Evolutionary conservation across 1,140 invertebrate species (phyloP).

Genomic region (Drosophila lini): DNA sequence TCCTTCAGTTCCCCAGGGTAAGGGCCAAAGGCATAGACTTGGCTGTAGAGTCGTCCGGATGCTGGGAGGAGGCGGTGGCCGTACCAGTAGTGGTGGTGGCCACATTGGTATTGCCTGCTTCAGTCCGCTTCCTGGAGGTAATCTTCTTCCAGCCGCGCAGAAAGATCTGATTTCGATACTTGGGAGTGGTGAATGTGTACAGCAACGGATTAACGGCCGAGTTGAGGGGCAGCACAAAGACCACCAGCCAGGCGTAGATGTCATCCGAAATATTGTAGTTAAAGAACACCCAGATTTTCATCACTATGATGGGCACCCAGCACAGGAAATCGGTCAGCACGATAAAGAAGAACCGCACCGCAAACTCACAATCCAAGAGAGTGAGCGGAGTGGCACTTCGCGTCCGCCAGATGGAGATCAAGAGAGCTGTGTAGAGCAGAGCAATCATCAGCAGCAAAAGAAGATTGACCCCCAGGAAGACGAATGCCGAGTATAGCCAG

Average conservation of each 20-base stretch:
- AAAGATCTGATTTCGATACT: slow-evolving; percentile 86
- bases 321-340: slow-evolving; percentile 90
- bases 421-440: slow-evolving; percentile 88
- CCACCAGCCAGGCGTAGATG: slow-evolving; percentile 90
- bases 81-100: slow-evolving; percentile 76
- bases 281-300: slow-evolving; percentile 88
- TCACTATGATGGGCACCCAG: slow-evolving; percentile 90
- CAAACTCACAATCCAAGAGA: slow-evolving; percentile 88
- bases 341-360: slow-evolving; percentile 90
- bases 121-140: slow-evolving; percentile 67
- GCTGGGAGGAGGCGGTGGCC: slow-evolving; percentile 74
- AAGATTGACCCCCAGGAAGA: slow-evolving; percentile 89
- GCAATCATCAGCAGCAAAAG: slow-evolving; percentile 87
- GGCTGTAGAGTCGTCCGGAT: slow-evolving; percentile 73
- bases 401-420: slow-evolving; percentile 88
- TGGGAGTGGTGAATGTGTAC: slow-evolving; percentile 91
- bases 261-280: slow-evolving; percentile 87
- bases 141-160: slow-evolving; percentile 82
- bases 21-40: slow-evolving; percentile 66
- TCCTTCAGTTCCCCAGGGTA: slow-evolving; percentile 49
- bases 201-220: slow-evolving; percentile 91
- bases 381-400: slow-evolving; percentile 87
- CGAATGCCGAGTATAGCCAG: slow-evolving; percentile 91
- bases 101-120: slow-evolving; percentile 60
- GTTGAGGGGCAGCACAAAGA: slow-evolving; percentile 92